Conservation (phyloP, 2,113 vertebrate species). For the Chloropsis cyanopogon region DNA sequence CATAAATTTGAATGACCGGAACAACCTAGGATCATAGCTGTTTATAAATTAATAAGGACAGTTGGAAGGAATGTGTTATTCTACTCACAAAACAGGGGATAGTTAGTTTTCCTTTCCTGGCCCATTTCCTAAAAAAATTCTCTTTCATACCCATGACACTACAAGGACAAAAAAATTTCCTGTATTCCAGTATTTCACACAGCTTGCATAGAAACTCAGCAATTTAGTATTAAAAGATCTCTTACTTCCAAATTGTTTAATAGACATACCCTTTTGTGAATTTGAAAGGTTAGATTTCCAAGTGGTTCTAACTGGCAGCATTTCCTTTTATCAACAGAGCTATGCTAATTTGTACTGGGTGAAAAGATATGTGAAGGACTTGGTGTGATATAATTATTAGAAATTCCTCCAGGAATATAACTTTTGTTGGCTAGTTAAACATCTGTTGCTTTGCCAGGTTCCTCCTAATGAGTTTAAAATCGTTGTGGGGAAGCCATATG, state of each 20-base stretch:
- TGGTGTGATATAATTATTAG: neutral
- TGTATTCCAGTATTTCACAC: neutral
- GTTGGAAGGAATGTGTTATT: neutral
- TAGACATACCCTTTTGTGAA: neutral
- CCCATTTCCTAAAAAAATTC: neutral
- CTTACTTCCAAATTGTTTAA: neutral
- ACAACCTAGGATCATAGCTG: neutral
- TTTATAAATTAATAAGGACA: conserved; percentile 29
- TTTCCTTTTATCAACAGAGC: neutral
- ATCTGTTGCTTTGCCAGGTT: neutral
- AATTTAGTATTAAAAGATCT: neutral
- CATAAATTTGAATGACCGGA: conserved; percentile 47
- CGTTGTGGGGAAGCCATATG: neutral
- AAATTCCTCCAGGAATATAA: neutral
- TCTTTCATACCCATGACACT: neutral
- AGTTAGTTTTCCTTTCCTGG: neutral
- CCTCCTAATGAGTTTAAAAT: neutral
- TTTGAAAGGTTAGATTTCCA: neutral
- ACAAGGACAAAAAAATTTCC: neutral
- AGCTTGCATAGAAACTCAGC: neutral
- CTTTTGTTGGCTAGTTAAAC: conserved; percentile 2
- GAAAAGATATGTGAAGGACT: neutral
- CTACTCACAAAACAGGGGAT: neutral
- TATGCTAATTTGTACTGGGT: neutral
- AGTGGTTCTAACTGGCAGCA: neutral